Percentiles rank a stretch among this genome's conserved stretches.
These are phyloP conservation scores for Leptobrachium leishanense DNA, from an alignment of 2,113 vertebrate genomes.

Conservation along the genomic window DNA sequence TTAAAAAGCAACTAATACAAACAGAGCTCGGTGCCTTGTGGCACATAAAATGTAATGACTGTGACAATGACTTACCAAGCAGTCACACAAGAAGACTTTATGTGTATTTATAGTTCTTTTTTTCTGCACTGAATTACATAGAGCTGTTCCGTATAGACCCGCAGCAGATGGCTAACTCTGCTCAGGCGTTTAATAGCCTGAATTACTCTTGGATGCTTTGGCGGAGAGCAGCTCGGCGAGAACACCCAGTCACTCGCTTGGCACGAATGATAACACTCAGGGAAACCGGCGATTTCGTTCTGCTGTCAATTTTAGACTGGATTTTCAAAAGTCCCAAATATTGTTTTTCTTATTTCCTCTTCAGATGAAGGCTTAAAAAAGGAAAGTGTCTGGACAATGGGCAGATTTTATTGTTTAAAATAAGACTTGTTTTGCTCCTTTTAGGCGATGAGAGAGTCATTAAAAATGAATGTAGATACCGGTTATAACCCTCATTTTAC, in stretches of 20 bases:
- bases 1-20: slow-evolving; percentile 58
- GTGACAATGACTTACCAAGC: slow-evolving; percentile 58
- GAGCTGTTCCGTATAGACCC: slow-evolving; percentile 60
- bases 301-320: no score
- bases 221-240: slow-evolving; percentile 33
- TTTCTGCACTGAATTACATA: slow-evolving; percentile 61
- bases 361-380: no score
- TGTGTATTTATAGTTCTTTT: slow-evolving; percentile 32
- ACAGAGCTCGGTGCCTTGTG: slow-evolving; percentile 59
- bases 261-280: not conserved
- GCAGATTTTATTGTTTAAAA: no score
- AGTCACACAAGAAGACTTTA: slow-evolving; percentile 56
- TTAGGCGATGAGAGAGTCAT: no score
- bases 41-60: slow-evolving; percentile 67
- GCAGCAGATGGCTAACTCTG: slow-evolving; percentile 65
- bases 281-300: no score
- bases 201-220: slow-evolving; percentile 50
- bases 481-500: no score
- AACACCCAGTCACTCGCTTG: slow-evolving; percentile 33
- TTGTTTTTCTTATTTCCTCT: no score
- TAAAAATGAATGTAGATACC: no score
- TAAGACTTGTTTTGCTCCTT: no score
- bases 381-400: no score
- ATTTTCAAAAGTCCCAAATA: no score
- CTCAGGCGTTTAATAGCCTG: slow-evolving; percentile 60